Base-by-base conservation (phyloP, 2,888 invertebrate genomes). In the Agriotes lineatus region DNA sequence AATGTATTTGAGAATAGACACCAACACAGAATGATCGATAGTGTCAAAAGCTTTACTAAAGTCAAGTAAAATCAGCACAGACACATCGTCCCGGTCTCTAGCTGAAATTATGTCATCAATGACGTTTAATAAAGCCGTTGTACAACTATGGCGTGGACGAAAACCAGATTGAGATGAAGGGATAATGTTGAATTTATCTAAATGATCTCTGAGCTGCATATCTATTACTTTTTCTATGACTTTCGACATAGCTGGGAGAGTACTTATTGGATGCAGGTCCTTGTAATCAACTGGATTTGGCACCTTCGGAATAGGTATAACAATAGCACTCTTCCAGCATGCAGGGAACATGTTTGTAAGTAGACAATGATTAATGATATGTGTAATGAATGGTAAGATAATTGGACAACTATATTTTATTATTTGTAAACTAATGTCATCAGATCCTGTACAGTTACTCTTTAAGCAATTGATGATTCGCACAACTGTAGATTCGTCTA, bases 211-310 rank as follows among this genome's bases (percentile, higher is more conserved):
- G 0, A 79, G 14, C 25, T 79, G 78, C 0, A 12, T 12, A n/a
- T 22, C 45, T 0, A 74, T 62, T 0, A 74, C 48, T 18, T 60
- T 70, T 54, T 77, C 74, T 0, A 75, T n/a, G 0, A 73, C 18
- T 16, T 76, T 76, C 0, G 75, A 71, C 0, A 75, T 1, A 2
- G 54, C 39, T 6, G 67, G 62, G 0, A 74, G 50, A 0, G 75
- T 25, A 16, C 76, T 71, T 0, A 79, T 76, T 0, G 78, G 77
- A 5, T 78, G 54, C 6, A 75, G 62, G 44, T 78, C 76, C 12
- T 61, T 66, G 0, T 71, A 45, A 2, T 9, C 54, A 0, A 44
- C 12, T 1, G 74, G 73, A 19, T 30, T 14, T 2, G 52, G 12
- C 16, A 44, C 67, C 61, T 78, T 79, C 0, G 74, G 74, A 0